Base-by-base conservation (phyloP, 2,888 invertebrate genomes). In the Sisyra nigra region DNA sequence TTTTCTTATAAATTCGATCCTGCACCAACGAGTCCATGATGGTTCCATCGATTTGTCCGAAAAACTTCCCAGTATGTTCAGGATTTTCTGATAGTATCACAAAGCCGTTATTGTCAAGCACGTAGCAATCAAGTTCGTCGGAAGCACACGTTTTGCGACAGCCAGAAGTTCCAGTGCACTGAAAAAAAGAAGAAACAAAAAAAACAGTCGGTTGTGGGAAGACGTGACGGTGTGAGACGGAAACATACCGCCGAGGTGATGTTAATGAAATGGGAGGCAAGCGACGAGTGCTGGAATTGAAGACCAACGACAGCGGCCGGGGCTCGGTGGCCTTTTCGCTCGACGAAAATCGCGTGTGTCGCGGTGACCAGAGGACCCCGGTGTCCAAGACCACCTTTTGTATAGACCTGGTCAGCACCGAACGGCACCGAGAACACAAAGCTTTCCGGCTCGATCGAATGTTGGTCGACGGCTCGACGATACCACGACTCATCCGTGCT, bases 81-180 rank as follows among this genome's bases (percentile, higher is more conserved):
- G 74, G 71, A 50, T 83, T 81, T 61, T 92, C 89, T 1, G 91
- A 91, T 32, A 91, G 76, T 42, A 94, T 81, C 41, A 94, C 83
- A 60, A 91, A 94, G 10, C 93, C 94, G 59, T 89, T 92, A 63
- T 93, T 91, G 58, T 94, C 94, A 44, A 94, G 66, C 30, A 94
- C 80, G 58, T 91, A 94, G 60, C 94, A 94, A 57, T 92, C 89
- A 18, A 91, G 65, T 51, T 86, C 85, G 49, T 84, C 83, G 8
- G 85, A 85, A 11, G 84, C 85, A 55, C 89, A 89, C 1, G 83
- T 87, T 55, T 86, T 85, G 55, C 80, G 80, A 55, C 87, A 88
- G 39, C 71, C 74, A 2, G 74, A 71, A 44, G 69, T 69, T 10
- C 71, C 74, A 13, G 80, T 78, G 55, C 86, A 86, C 81, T 81